Base-by-base conservation (phyloP, 1,140 invertebrate species). In the Macrostomum lignano region DNA sequence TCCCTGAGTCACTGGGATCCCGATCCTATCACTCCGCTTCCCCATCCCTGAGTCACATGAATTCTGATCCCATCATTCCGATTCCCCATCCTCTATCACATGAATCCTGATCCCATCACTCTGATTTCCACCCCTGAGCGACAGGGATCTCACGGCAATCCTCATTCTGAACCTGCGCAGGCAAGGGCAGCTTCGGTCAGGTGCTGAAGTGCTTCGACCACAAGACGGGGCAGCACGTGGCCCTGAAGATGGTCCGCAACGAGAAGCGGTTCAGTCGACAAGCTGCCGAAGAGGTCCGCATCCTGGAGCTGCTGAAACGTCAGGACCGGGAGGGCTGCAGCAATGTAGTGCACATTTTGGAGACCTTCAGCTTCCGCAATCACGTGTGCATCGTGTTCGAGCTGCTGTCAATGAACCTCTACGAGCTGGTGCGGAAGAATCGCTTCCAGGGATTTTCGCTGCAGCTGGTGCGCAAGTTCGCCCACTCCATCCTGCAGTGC, bases 341-440 rank as follows among this genome's bases (percentile, higher is more conserved):
- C 74, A 96, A 96, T 55, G 81, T 96, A 40, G 88, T 98, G 47
- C 88, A 96, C 52, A 93, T 96, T 78, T 72, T 75, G 49, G 86
- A 96, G 55, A 74, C 82, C 54, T 96, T 96, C 60, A 79, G 73
- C 40, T 98, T 96, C 64, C 70, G 88, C 34, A 86, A 78, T 61
- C 91, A 98, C 59, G 94, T 86, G 63, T 98, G 91, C 62, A 96
- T 98, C 44, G 96, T 86, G 21, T 98, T 98, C 63, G 91, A 98
- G 61, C 65, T 96, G 23, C 68, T 96, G 34, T 84, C 74, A 48
- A 88, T 96, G 44, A 98, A 98, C 61, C 65, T 98, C 7, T 96
- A 96, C 62, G 88, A 98, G 65, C 65, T 96, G 39, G 96, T 96
- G 38, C 94, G 94, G 64, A 96, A 93, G 61, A 98, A 96, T 62